Evolutionary conservation across 1,140 invertebrate genomes (phyloP), one percentile per base, ranked within the genome.

Genomic region (Pantala flavescens): DNA sequence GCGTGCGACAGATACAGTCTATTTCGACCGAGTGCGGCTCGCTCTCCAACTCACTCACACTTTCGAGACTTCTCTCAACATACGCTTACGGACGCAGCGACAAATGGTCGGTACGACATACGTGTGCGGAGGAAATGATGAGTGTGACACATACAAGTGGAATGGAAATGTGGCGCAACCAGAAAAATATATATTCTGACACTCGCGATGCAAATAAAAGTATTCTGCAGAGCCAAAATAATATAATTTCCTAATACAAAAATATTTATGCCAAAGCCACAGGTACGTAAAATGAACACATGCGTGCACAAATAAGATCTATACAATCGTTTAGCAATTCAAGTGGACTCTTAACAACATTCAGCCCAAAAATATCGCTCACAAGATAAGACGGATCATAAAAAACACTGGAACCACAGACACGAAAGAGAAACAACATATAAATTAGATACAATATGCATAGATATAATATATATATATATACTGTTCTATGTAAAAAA

Each of bases 401-500:
- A 63, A 21, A 63, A 63, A 63, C 49, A 19, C 49, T 63, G 14
- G 49, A 63, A 36, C n/a, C 49, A 63, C 49, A 63, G 49, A 63
- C 49, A 21, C 49, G n/a, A 1, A 63, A 21, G 49, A 21, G 28
- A 36, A 36, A 36, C 28, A 36, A 36, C 28, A 36, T 36, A 36
- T 36, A 36, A 36, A 36, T 36, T 36, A 36, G 28, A 36, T 36
- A 36, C 9, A 36, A 36, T 36, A 36, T 36, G 9, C 2, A 36
- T 36, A 36, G 28, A 36, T 36, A n/a, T n/a, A n/a, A n/a, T n/a
- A n/a, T n/a, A n/a, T n/a, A n/a, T n/a, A n/a, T n/a, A 19, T 63
- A 63, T 63, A 63, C n/a, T 63, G 14, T 63, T 63, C 49, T 63
- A 63, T 63, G 49, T 36, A 36, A 63, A 63, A 63, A 63, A 63